These are phyloP conservation scores for Micropterix aruncella DNA, from an alignment of 2,888 invertebrate species.

Conservation along the genomic window DNA sequence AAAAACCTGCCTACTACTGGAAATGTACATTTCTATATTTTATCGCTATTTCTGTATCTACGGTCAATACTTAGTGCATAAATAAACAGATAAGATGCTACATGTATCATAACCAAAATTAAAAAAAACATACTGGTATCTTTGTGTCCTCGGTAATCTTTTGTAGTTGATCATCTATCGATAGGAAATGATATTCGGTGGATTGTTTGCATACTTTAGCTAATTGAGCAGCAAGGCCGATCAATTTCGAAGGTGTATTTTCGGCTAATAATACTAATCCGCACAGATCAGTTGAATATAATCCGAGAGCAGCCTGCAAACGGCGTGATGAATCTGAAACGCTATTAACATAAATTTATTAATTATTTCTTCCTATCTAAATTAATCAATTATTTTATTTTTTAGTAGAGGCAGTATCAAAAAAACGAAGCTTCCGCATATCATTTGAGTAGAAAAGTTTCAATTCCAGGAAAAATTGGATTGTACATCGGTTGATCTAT, in stretches of 20 bases:
- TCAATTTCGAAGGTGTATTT: conserved; percentile 18
- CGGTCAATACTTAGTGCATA: too few species aligned
- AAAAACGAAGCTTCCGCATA: too few species aligned
- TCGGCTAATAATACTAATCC: conserved; percentile 77
- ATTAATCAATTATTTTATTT: too few species aligned
- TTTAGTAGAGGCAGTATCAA: too few species aligned
- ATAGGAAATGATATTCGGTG: conserved; percentile 91
- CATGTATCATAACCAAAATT: neutral
- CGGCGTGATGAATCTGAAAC: conserved; percentile 52
- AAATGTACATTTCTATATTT: too few species aligned
- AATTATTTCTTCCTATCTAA: too few species aligned
- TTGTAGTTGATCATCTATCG: conserved; percentile 74
- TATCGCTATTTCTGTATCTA: too few species aligned
- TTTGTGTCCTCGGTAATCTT: conserved; percentile 44
- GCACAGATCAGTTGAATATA: conserved; percentile 85
- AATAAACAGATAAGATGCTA: too few species aligned
- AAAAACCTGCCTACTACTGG: too few species aligned
- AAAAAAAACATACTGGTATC: conserved; percentile 31
- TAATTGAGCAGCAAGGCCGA: conserved; percentile 16
- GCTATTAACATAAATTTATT: conserved; percentile 13
- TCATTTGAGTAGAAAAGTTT: too few species aligned
- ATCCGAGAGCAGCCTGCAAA: conserved; percentile 82
- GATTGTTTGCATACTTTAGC: conserved; percentile 12
- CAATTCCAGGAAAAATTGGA: too few species aligned
- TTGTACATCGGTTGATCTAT: too few species aligned